phyloP scores from a whole-genome alignment of 2,797 vertebrate species.

The Peromyscus eremicus region DNA sequence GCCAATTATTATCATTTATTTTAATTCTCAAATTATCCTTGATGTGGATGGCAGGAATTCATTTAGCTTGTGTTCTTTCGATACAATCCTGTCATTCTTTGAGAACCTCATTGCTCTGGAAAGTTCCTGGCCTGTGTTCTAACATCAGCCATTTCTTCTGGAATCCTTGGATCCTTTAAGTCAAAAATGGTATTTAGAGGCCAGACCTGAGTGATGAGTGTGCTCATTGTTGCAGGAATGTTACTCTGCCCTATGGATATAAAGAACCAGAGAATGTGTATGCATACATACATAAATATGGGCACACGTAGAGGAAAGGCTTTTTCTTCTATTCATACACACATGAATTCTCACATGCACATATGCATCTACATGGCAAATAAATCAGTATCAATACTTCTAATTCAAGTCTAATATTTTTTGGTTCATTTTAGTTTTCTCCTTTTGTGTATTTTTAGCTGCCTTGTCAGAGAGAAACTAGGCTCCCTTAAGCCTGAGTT shows the following conservation, averaged over 20 bases:
- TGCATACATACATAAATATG: fast-evolving
- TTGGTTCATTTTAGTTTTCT: background rate
- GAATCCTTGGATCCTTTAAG: background rate
- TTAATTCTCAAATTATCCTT: background rate
- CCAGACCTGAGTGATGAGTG: background rate
- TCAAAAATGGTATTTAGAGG: background rate
- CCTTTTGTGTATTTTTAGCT: background rate
- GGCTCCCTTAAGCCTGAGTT: background rate
- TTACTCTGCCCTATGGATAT: background rate
- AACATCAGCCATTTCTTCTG: background rate
- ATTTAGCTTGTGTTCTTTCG: background rate
- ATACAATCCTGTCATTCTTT: background rate
- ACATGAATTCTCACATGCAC: background rate
- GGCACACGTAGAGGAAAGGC: background rate
- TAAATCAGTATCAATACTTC: background rate
- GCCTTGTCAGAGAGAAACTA: background rate
- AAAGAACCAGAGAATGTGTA: background rate
- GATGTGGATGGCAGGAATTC: background rate
- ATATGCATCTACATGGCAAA: background rate
- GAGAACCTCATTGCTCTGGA: background rate
- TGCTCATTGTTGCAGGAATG: background rate
- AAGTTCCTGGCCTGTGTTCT: background rate
- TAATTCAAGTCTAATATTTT: background rate
- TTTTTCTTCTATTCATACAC: background rate
- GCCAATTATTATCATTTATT: background rate